Evolutionary conservation across 2,797 vertebrate genomes (phyloP), one percentile per base, ranked within the genome.

Genomic region (Vireo griseus): DNA sequence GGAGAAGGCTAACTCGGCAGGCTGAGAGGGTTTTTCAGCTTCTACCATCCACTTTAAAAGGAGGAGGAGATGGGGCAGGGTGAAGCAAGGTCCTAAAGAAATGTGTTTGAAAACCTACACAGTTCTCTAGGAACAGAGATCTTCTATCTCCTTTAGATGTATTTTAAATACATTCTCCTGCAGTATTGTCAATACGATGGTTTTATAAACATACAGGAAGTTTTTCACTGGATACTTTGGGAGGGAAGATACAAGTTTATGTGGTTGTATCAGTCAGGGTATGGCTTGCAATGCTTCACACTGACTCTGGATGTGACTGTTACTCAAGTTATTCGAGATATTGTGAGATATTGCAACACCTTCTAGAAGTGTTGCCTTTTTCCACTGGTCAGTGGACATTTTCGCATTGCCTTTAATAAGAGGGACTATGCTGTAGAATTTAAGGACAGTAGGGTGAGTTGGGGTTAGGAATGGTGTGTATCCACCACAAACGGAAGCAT

Each of bases 371-470:
- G 5, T 20, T 13, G 31, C 37, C 20, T 47, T 15, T 63, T 87
- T 76, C 33, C 35, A 42, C 16, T 37, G n/a, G 13, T 18, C 69
- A 61, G 52, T 47, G 58, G 66, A 39, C 5, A 40, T 79, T 66
- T 88, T 62, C 59, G 28, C 8, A 15, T 42, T 91, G 22, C 12
- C 40, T 63, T 59, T 69, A 59, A 13, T 59, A 76, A 72, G 47
- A 84, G 20, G 48, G 40, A 35, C 4, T 16, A 9, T 45, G 31
- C 22, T 67, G 21, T 21, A 61, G 42, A 66, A 58, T 82, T 85
- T 91, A 63, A 77, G 73, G 85, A 62, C 47, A n/a, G 52, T 22
- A 35, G 68, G 66, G 76, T 84, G 28, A 94, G n/a, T 40, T 88
- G 66, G 90, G 75, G 82, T 89, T 44, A 74, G 44, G 50, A 68